Evolutionary conservation across 2,888 invertebrate species (phyloP).

Genomic region (Tubulanus polymorphus): DNA sequence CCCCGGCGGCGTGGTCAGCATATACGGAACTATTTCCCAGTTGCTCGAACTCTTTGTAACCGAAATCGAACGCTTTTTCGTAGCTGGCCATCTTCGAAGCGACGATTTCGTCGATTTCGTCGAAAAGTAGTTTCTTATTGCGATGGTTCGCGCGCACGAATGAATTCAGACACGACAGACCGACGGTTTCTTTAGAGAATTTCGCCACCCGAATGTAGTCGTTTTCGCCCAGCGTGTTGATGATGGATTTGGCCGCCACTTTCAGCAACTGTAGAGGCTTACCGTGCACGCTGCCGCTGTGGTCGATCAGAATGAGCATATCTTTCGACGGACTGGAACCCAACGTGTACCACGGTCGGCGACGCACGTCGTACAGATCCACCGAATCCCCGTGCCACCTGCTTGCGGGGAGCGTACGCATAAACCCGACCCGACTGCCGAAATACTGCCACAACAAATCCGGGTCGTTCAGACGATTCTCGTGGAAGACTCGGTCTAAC

Average conservation of each 20-base stretch:
- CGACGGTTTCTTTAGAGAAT: slow-evolving; percentile 49
- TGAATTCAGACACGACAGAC: slow-evolving; percentile 48
- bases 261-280: slow-evolving; percentile 57
- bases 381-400: slow-evolving; percentile 38
- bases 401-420: too few species aligned
- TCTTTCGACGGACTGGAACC: slow-evolving; percentile 57
- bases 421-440: too few species aligned
- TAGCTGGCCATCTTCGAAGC: slow-evolving; percentile 54
- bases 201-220: slow-evolving; percentile 57
- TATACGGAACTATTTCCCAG: slow-evolving; percentile 37
- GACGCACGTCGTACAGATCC: slow-evolving; percentile 55
- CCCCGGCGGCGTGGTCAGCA: slow-evolving; percentile 39
- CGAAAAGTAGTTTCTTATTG: slow-evolving; percentile 54
- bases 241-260: slow-evolving; percentile 54
- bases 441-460: too few species aligned
- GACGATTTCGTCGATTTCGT: slow-evolving; percentile 47
- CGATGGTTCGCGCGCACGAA: slow-evolving; percentile 56
- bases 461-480: too few species aligned
- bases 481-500: too few species aligned
- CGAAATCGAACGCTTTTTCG: slow-evolving; percentile 53
- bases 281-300: slow-evolving; percentile 57
- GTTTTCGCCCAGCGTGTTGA: slow-evolving; percentile 57
- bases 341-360: slow-evolving; percentile 56
- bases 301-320: slow-evolving; percentile 57
- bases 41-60: slow-evolving; percentile 53